Evolutionary conservation across 2,888 invertebrate species (phyloP), one percentile per base, ranked within the genome.

Genomic region (Dastarcus helophoroides): DNA sequence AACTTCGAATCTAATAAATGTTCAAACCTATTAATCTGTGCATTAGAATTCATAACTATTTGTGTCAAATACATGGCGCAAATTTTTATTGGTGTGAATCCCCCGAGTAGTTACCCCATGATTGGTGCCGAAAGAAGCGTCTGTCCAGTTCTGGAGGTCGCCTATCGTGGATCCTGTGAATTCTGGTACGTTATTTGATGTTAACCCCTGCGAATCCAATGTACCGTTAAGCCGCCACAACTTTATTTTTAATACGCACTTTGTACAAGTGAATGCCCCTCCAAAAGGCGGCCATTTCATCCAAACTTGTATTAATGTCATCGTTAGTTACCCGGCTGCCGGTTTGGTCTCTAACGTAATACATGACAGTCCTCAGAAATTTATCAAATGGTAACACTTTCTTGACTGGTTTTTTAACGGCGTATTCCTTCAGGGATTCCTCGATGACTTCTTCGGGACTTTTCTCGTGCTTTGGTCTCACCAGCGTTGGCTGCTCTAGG

Each of bases 281-380:
- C 48, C 54, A 50, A 32, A 57, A 56, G 26, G 37, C 40, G 2
- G 43, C 39, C 33, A 52, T 46, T 14, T 44, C 47, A 4, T 47
- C 37, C 2, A 53, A 37, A 26, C 51, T 45, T 3, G 37, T 32
- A n/a, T 43, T 37, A 4, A 57, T 31, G 13, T 46, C 33, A 3
- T 44, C 43, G 8, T 52, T 45, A 3, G 37, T 28, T 14, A 39
- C 44, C 1, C 37, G 19, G 2, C 36, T 27, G 29, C 47, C 44
- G 7, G 43, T 31, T 2, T 42, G 40, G 19, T 45, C 43, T 8
- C 44, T 47, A 8, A 43, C 29, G 11, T 14, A 4, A 22, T 31
- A 35, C 2, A 47, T 37, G 7, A 51, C 29, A 11, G 40, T 47
- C 26, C 39, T 37, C 14, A 54, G 35, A 12, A 50, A 48, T 7